A percentile compares a stretch with the other conserved stretches of the same genome.
Evolutionary conservation across 1,140 invertebrate species (phyloP).

Genomic region (Drosophila insularis): DNA sequence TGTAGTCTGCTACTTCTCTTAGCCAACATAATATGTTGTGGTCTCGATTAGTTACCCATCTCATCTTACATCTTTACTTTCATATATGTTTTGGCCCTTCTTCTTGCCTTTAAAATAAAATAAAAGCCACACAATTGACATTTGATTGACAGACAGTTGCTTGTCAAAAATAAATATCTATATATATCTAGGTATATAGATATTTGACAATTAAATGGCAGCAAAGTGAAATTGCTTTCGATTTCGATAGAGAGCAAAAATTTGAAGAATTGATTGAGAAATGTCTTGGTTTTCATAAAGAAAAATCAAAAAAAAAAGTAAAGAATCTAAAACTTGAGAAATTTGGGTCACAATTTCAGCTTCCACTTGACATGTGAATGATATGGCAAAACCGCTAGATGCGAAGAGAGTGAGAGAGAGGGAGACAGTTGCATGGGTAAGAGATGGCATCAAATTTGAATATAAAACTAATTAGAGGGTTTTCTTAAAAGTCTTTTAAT

Average conservation of each 20-base stretch:
- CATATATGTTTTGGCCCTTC: neutral
- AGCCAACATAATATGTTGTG: neutral
- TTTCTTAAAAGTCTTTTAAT: conserved; percentile 7
- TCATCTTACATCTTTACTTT: conserved; percentile 2
- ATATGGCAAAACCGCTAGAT: conserved; percentile 3
- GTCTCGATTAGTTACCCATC: neutral
- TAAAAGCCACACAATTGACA: conserved; percentile 20
- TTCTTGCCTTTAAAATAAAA: neutral
- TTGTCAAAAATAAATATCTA: conserved; percentile 12
- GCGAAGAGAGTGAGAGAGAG: neutral
- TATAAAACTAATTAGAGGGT: conserved; percentile 9
- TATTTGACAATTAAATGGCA: conserved; percentile 26
- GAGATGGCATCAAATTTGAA: conserved; percentile 3
- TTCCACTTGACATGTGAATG: conserved; percentile 8
- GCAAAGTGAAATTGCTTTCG: conserved; percentile 29
- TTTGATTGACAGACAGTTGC: conserved; percentile 27
- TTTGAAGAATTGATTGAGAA: conserved; percentile 14
- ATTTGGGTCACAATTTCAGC: conserved; percentile 5
- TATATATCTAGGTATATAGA: neutral
- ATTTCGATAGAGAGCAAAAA: conserved; percentile 3
- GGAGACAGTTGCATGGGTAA: neutral
- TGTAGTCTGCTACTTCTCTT: neutral
- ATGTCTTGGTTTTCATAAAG: neutral
- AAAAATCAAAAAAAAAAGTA: conserved; percentile 14
- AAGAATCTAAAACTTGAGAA: neutral